Percentiles rank a stretch among this genome's conserved stretches.
These are phyloP conservation scores for Parazoanthus swiftii DNA, from an alignment of 92 coral and sea anemone species.

Conservation along the genomic window DNA sequence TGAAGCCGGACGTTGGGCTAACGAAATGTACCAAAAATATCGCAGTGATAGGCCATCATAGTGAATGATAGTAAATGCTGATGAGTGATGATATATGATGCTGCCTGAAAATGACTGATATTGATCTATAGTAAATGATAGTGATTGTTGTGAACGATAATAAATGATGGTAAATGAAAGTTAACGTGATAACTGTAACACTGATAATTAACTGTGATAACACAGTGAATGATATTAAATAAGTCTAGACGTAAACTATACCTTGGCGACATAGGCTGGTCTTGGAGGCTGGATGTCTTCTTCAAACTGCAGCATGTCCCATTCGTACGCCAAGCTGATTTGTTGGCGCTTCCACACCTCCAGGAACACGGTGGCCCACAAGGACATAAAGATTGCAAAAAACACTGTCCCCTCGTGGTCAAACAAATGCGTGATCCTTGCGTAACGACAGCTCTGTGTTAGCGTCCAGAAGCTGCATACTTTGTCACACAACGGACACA, in stretches of 20 bases:
- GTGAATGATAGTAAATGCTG: no score
- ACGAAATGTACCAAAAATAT: no score
- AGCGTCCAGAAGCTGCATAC: slow-evolving; percentile 95
- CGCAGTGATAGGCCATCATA: no score
- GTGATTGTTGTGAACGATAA: no score
- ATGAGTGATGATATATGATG: no score
- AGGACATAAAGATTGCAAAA: slow-evolving; percentile 93
- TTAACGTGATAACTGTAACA: no score
- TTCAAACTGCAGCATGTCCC: slow-evolving; percentile 88
- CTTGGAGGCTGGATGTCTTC: slow-evolving; percentile 89
- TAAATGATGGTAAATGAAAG: no score
- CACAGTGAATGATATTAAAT: no score
- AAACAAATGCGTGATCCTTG: slow-evolving; percentile 78
- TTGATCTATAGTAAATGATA: no score
- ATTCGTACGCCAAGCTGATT: slow-evolving; percentile 83
- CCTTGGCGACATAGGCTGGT: slow-evolving; percentile 73
- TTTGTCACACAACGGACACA: slow-evolving; percentile 97
- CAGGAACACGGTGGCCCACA: slow-evolving; percentile 94
- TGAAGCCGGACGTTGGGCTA: no score
- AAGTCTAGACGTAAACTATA: background rate
- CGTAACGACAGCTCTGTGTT: slow-evolving; percentile 73
- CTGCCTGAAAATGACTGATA: no score
- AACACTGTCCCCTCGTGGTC: slow-evolving; percentile 96
- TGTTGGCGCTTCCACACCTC: slow-evolving; percentile 92
- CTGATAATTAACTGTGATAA: no score